Evolutionary conservation across 30 jellyfish, hydroid and myxozoan genomes (phyloP), one percentile per base, ranked within the genome.

Genomic region (Hydractinia echinata): DNA sequence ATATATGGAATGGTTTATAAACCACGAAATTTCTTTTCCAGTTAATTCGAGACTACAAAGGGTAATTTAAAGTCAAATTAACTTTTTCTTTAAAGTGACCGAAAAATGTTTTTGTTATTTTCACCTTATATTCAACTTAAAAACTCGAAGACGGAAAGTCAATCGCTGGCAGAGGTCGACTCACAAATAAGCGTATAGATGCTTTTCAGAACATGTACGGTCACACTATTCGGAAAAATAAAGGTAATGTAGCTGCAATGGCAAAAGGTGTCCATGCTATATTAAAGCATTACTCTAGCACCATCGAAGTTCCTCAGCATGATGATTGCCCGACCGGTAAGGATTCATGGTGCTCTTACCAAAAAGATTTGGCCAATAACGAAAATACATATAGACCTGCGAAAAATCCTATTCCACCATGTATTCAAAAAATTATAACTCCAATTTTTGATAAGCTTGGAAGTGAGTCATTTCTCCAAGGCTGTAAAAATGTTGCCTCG

Each of bases 131-230:
- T n/a, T n/a, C n/a, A n/a, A n/a, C n/a, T n/a, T n/a, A n/a, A n/a
- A 56, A 56, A 56, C 68, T 56, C 13, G 10, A 10, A 15, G 68
- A 56, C 15, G 68, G 68, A 15, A 56, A 56, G 15, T 56, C 68
- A 9, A 56, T 56, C 68, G 68, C 13, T 9, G 68, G 68, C 68
- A 56, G 68, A 56, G 68, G 68, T 56, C 68, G 68, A 9, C 68
- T 56, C 10, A 56, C 68, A 9, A 10, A 56, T 56, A 15, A 10
- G 15, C 10, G 15, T 9, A 56, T 56, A 9, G 68, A 56, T 56
- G 68, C 68, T 15, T 56, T 56, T 56, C 68, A 56, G 15, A 56
- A 15, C 68, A 9, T 56, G 15, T 56, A 56, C 68, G 68, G 68
- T 15, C 68, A 56, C 68, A 56, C 68, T 56, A 10, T 56, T 56